These are phyloP conservation scores for Mungos mungo DNA, from an alignment of 2,113 vertebrate genomes.

Conservation along the genomic window DNA sequence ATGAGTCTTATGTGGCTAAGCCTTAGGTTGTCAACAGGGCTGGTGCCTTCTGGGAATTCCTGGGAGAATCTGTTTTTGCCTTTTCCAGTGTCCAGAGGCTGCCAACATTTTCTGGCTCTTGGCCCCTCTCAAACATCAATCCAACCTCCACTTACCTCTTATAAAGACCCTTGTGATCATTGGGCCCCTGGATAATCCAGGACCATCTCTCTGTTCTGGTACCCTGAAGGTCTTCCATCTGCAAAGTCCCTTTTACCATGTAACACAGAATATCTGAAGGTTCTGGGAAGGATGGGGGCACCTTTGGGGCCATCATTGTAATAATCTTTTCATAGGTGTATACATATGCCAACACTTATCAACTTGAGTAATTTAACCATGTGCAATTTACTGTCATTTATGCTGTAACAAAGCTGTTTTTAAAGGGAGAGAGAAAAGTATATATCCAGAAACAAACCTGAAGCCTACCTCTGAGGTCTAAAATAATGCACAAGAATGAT, in stretches of 20 bases:
- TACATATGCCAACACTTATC: no score
- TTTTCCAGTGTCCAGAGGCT: background rate
- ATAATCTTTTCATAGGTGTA: background rate
- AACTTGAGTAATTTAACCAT: background rate
- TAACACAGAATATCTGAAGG: background rate
- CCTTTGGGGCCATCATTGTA: background rate
- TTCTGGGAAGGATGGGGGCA: background rate
- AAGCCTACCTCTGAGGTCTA: background rate
- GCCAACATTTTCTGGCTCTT: no score
- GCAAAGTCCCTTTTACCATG: no score
- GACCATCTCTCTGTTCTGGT: background rate
- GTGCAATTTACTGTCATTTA: background rate
- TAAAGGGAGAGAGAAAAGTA: background rate
- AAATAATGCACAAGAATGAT: background rate
- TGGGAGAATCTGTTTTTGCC: no score
- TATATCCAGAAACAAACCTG: background rate
- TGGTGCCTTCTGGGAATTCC: background rate
- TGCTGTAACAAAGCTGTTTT: background rate
- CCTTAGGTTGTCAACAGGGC: no score
- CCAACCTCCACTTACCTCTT: background rate
- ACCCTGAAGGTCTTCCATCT: background rate
- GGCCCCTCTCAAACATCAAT: background rate
- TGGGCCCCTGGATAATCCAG: no score
- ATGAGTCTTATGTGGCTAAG: background rate
- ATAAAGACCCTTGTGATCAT: background rate